A percentile compares a stretch with the other conserved stretches of the same genome.
These are phyloP conservation scores for Gracilinanus agilis DNA, from an alignment of 2,113 vertebrate species.

Conservation along the genomic window DNA sequence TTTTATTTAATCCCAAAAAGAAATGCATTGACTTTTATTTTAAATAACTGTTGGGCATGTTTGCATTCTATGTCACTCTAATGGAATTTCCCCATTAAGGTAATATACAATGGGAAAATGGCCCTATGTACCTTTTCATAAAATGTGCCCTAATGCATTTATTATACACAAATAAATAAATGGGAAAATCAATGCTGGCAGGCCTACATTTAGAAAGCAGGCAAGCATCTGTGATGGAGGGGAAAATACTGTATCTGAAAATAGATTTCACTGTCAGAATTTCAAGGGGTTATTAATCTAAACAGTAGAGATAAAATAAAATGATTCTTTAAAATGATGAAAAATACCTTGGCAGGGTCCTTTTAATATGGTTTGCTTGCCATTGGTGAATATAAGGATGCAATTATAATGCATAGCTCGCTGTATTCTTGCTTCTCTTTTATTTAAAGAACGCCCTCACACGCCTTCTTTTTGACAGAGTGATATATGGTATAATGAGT, in stretches of 20 bases:
- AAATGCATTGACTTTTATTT: neutral
- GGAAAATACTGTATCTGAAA: slow-evolving; percentile 16
- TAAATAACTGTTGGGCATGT: neutral
- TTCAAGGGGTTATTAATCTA: slow-evolving; percentile 48
- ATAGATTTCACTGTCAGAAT: slow-evolving; percentile 49
- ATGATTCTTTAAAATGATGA: slow-evolving; percentile 46
- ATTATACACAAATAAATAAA: slow-evolving; percentile 37
- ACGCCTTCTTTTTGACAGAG: neutral
- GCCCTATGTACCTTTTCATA: neutral
- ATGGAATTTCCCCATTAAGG: slow-evolving; percentile 1
- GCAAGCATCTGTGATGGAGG: neutral
- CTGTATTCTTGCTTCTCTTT: neutral
- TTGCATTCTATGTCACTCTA: neutral
- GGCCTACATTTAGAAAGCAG: slow-evolving; percentile 3
- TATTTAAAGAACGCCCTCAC: neutral
- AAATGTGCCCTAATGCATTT: neutral
- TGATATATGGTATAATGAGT: slow-evolving; percentile 19
- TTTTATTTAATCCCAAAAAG: neutral
- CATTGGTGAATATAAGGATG: slow-evolving; percentile 37
- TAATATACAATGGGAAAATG: neutral
- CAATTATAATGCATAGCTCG: slow-evolving; percentile 15
- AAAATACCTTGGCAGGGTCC: slow-evolving; percentile 47
- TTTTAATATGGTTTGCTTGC: slow-evolving; percentile 43
- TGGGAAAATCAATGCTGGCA: neutral
- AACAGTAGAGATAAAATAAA: slow-evolving; percentile 49